Evolutionary conservation across 2,888 invertebrate species (phyloP).

Genomic region (Loripinus fragilis): DNA sequence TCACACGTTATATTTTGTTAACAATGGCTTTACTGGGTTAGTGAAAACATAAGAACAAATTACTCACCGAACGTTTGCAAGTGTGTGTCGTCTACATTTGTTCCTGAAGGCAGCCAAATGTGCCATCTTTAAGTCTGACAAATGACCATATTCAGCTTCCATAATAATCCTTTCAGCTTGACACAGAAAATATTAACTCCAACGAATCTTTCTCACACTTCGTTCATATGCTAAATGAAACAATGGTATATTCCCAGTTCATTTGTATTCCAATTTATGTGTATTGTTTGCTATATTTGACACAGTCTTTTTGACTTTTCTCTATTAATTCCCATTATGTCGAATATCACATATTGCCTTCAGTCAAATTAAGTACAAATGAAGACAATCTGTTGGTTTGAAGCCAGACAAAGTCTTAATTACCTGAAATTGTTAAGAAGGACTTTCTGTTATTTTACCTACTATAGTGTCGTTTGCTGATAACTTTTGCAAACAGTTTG

Average conservation of each 20-base stretch:
- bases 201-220: background rate
- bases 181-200: constrained; percentile 15
- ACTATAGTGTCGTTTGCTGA: too few species aligned
- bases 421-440: too few species aligned
- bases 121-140: constrained; percentile 42
- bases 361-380: background rate
- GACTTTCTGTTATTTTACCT: too few species aligned
- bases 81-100: constrained; percentile 44
- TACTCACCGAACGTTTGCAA: constrained; percentile 57
- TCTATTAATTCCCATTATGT: background rate
- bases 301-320: background rate
- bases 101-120: constrained; percentile 36
- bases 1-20: too few species aligned
- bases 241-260: background rate
- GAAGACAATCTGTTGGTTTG: background rate
- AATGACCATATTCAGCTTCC: constrained; percentile 48
- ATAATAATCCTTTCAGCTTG: background rate
- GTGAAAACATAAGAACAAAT: background rate
- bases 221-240: background rate
- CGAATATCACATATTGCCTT: background rate
- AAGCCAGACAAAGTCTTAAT: too few species aligned
- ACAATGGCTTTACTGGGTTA: too few species aligned
- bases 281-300: constrained; percentile 9
- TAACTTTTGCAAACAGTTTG: too few species aligned
- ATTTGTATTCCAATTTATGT: constrained; percentile 4